Evolutionary conservation across 2,797 vertebrate species (phyloP), one percentile per base, ranked within the genome.

Genomic region (Paedocypris micromegethes): DNA sequence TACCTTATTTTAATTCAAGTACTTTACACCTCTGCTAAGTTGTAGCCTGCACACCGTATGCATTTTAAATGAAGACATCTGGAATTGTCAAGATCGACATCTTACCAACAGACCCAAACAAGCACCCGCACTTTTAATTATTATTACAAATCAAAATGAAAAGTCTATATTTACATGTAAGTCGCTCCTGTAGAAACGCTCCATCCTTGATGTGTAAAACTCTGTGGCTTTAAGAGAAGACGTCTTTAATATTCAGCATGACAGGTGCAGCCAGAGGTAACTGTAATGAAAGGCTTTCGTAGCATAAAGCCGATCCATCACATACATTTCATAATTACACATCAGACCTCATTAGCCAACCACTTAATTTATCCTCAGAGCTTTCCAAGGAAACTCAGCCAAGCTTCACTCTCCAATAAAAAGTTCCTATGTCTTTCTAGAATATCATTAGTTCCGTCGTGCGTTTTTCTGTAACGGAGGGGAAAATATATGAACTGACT

Each of bases 381-480:
- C 48, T 56, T 73, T 71, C 52, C 43, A 59, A 51, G 38, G 51
- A 73, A 50, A 72, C 55, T 41, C 40, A 60, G 46, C 6, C 23
- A 43, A 48, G 56, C 51, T 9, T 37, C 55, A 41, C 9, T 5
- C 49, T 41, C 40, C 50, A 60, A 66, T 44, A 59, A 9, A 3
- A 46, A 6, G 3, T 38, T 47, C 9, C 2, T 53, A 38, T 6
- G 41, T 9, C 46, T 40, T 55, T 48, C 9, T 51, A 6, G 39
- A 44, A 58, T 50, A 50, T 9, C 2, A 43, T 3, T 44, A 37
- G 9, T 52, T 42, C 38, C 4, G 40, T 62, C 53, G 47, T 38
- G 40, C 43, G 49, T 44, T 54, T 6, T 37, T 23, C 23, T 23
- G 23, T 23, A 23, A 23, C 23, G 23, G 23, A 23, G 23, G 23